Evolutionary conservation across 2,888 invertebrate genomes (phyloP).

Genomic region (Lasioglossum morio): DNA sequence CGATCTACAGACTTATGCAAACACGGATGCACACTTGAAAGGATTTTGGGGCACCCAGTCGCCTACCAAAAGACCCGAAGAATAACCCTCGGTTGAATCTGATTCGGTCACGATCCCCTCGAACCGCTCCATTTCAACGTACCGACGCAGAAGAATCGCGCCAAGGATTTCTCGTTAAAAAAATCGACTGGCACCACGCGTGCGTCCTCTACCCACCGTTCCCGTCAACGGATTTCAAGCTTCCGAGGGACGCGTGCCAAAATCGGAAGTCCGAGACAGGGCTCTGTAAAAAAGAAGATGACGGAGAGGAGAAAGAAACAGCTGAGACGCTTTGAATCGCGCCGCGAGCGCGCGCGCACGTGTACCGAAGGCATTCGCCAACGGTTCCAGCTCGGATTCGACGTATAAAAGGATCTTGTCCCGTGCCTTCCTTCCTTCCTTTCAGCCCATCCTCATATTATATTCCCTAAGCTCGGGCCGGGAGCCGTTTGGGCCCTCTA

Average conservation of each 20-base stretch:
- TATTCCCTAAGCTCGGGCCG: slow-evolving; percentile 69
- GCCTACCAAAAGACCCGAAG: background rate
- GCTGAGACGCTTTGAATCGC: slow-evolving; percentile 81
- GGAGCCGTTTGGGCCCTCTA: slow-evolving; percentile 73
- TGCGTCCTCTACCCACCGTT: slow-evolving; percentile 16
- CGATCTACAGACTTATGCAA: background rate
- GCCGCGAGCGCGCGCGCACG: slow-evolving; percentile 64
- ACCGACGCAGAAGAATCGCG: slow-evolving; percentile 11
- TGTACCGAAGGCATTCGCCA: slow-evolving; percentile 76
- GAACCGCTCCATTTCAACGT: background rate
- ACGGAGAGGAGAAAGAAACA: slow-evolving; percentile 73
- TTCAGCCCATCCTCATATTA: slow-evolving; percentile 75
- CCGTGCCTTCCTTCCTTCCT: slow-evolving; percentile 79
- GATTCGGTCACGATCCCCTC: background rate
- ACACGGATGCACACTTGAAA: background rate
- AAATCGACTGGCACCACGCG: slow-evolving; percentile 43
- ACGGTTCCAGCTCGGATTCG: slow-evolving; percentile 77
- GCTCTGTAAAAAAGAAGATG: slow-evolving; percentile 36
- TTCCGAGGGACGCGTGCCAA: slow-evolving; percentile 66
- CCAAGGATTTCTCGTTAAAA: slow-evolving; percentile 19
- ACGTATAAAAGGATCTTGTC: slow-evolving; percentile 80
- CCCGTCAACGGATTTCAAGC: slow-evolving; percentile 45
- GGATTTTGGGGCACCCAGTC: background rate
- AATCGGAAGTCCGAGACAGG: slow-evolving; percentile 61
- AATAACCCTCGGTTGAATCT: background rate